phyloP scores from a whole-genome alignment of 2,797 vertebrate species.

The Pelodytes ibericus region DNA sequence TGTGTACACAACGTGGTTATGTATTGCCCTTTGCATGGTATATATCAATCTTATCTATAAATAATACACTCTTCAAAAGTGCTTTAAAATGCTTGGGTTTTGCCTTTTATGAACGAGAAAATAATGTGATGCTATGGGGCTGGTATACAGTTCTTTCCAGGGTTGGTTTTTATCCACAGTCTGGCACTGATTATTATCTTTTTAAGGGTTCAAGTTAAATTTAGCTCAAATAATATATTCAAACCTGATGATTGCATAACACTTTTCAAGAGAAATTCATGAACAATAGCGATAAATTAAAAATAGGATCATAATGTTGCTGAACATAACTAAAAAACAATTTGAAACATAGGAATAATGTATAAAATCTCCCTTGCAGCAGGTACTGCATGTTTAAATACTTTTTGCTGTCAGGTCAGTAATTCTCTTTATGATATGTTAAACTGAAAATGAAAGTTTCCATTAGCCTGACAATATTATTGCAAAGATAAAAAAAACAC shows the following conservation, averaged over 20 bases:
- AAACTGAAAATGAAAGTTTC: constrained; percentile 44
- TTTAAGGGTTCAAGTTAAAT: background rate
- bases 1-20: no score
- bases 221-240: no score
- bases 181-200: background rate
- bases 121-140: no score
- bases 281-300: background rate
- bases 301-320: constrained; percentile 3
- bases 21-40: no score
- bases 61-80: no score
- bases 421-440: constrained; percentile 29
- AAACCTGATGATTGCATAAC: no score
- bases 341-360: background rate
- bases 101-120: no score
- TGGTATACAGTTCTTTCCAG: no score
- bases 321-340: background rate
- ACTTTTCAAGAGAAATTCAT: no score
- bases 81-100: no score
- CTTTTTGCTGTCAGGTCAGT: constrained; percentile 9
- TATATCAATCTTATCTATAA: no score
- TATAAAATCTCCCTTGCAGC: background rate
- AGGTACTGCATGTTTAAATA: background rate
- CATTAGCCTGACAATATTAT: constrained; percentile 33
- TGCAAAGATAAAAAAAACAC: constrained; percentile 43
- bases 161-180: no score